A percentile compares a stretch with the other conserved stretches of the same genome.
These are phyloP conservation scores for Dioctria linearis DNA, from an alignment of 2,888 invertebrate species.

Conservation along the genomic window DNA sequence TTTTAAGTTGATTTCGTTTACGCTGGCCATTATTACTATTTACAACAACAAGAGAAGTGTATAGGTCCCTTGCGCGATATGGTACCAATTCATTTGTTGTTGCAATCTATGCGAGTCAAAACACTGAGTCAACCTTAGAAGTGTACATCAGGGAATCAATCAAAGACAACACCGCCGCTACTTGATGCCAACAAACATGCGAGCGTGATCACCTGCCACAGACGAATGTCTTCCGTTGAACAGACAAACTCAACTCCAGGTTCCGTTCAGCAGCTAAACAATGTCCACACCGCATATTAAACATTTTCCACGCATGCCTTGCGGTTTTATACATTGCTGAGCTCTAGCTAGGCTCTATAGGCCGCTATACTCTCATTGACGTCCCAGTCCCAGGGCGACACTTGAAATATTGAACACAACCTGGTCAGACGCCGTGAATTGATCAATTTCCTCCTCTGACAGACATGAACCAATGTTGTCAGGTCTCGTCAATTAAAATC, in stretches of 20 bases:
- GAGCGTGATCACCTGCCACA: constrained; percentile 52
- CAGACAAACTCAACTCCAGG: constrained; percentile 37
- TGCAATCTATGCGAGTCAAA: no score
- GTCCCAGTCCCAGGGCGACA: constrained; percentile 41
- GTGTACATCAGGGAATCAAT: constrained; percentile 36
- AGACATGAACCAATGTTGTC: constrained; percentile 44
- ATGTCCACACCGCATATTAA: constrained; percentile 31
- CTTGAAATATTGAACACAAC: constrained; percentile 45
- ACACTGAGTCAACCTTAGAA: constrained; percentile 15
- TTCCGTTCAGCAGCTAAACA: constrained; percentile 43
- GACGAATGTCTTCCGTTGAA: constrained; percentile 51
- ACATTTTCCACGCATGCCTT: constrained; percentile 42
- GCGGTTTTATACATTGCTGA: constrained; percentile 1
- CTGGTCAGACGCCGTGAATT: constrained; percentile 38
- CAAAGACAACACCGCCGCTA: constrained; percentile 41
- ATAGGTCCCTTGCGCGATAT: no score
- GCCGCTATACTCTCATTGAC: not conserved
- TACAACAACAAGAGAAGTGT: no score
- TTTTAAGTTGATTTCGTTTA: no score
- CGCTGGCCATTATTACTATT: no score
- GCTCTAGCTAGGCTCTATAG: not conserved
- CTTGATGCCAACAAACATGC: constrained; percentile 17
- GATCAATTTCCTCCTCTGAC: constrained; percentile 47
- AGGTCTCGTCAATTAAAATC: constrained; percentile 52
- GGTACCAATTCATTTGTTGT: no score